A percentile compares a stretch with the other conserved stretches of the same genome.
Evolutionary conservation across 2,888 invertebrate species (phyloP).

Genomic region (Acronicta leporina): DNA sequence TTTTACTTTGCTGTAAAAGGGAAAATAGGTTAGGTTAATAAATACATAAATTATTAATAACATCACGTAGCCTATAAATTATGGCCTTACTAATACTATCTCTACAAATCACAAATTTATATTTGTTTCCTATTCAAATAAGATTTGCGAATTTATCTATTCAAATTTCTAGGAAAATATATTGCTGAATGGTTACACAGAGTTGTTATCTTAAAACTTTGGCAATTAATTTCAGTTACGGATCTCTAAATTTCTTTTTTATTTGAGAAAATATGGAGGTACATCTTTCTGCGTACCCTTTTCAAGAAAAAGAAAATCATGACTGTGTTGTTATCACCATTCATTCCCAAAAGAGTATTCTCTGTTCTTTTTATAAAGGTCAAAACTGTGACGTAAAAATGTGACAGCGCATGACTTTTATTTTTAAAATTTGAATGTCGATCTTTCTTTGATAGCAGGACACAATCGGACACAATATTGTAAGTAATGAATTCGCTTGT

Average conservation of each 20-base stretch:
- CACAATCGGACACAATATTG: background rate
- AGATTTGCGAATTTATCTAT: slow-evolving; percentile 1
- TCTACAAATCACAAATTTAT: slow-evolving; percentile 17
- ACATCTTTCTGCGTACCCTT: background rate
- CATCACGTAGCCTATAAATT: slow-evolving; percentile 32
- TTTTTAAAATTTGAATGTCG: background rate
- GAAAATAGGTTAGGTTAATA: slow-evolving; percentile 2
- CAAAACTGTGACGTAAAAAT: background rate
- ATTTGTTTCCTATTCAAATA: slow-evolving; percentile 2
- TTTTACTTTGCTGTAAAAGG: slow-evolving; percentile 14
- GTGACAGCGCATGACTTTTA: background rate
- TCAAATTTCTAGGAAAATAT: slow-evolving; percentile 8
- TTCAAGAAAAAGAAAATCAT: slow-evolving; percentile 3
- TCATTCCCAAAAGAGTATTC: background rate
- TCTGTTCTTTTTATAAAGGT: background rate
- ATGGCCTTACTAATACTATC: slow-evolving; percentile 14
- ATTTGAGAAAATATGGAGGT: slow-evolving; percentile 7
- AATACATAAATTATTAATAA: slow-evolving; percentile 16
- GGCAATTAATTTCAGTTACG: slow-evolving; percentile 18
- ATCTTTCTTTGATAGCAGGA: background rate
- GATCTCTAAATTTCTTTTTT: slow-evolving; percentile 16
- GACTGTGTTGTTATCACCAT: slow-evolving; percentile 2
- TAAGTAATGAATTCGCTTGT: background rate
- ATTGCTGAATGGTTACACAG: background rate
- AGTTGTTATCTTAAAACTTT: slow-evolving; percentile 17